Evolutionary conservation across 2,888 invertebrate genomes (phyloP), one percentile per base, ranked within the genome.

Genomic region (Laspeyria flexula): DNA sequence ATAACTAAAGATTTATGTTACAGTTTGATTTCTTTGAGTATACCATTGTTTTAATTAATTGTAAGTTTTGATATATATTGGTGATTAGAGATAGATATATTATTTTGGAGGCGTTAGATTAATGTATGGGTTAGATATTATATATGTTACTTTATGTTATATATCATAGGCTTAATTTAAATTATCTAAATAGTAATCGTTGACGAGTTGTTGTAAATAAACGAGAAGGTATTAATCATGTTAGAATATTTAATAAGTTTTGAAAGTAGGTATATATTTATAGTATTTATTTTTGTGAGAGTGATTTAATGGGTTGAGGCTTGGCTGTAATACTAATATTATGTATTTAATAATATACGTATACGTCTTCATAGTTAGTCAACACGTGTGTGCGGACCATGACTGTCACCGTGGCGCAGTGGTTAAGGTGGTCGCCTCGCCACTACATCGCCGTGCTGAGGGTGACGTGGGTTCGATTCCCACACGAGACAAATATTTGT

Each of bases 31-130:
- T 55, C 56, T 51, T 51, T 47, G 59, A 60, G 57, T 55, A 66
- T 64, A 58, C 39, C 59, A 66, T 68, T 61, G 65, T 71, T 70
- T 59, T 56, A 62, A 63, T 65, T 72, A 73, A 75, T 73, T 71
- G 67, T 65, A 45, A 55, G 27, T 68, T 71, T 73, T 68, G 48
- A 55, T 65, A 62, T 65, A 64, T 71, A 66, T 57, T 43, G 65
- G 66, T 75, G 74, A 75, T 80, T 79, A 79, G 61, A 47, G 51
- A 46, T 70, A 67, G 59, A 75, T 70, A 67, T 71, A 79, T 74
- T 58, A 69, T 59, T 63, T 72, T 55, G 53, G 55, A 79, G 79
- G 81, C 79, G 81, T 76, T 64, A 77, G 71, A 55, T 56, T 76
- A 71, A 77, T 54, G 58, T 71, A 77, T 74, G 58, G 41, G 43